phyloP scores from a whole-genome alignment of 2,888 invertebrate species.

The Orgyia antiqua region DNA sequence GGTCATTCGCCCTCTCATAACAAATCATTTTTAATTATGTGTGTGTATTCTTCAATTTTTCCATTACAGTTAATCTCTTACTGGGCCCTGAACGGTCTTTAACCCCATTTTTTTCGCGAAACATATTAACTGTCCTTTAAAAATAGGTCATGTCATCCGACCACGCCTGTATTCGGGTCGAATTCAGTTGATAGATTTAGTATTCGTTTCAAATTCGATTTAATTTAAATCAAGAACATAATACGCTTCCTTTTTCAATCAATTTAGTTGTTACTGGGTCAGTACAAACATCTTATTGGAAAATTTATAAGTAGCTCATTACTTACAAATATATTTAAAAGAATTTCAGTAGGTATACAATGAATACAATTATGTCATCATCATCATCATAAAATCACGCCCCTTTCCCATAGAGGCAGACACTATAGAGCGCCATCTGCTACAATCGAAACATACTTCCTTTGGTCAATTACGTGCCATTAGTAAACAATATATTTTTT shows the following conservation, averaged over 20 bases:
- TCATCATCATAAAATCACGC: too few relatives aligned
- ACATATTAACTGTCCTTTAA: conserved; percentile 41
- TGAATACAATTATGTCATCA: too few relatives aligned
- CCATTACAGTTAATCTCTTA: conserved; percentile 52
- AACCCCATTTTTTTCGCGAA: conserved; percentile 42
- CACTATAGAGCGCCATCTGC: too few relatives aligned
- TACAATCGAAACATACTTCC: too few relatives aligned
- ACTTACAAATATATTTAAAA: too few relatives aligned
- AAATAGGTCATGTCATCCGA: conserved; percentile 59
- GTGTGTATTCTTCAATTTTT: conserved; percentile 66
- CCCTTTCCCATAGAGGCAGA: too few relatives aligned
- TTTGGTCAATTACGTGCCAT: too few relatives aligned
- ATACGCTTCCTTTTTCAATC: conserved; percentile 12
- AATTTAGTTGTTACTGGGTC: conserved; percentile 6
- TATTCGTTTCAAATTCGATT: conserved; percentile 11
- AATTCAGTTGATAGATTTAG: conserved; percentile 47
- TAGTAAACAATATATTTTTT: too few relatives aligned
- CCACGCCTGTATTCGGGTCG: conserved; percentile 53
- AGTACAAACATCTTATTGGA: too few relatives aligned
- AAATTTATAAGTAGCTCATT: too few relatives aligned
- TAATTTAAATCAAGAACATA: conserved; percentile 22
- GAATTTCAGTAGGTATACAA: too few relatives aligned
- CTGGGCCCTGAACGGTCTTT: conserved; percentile 41
- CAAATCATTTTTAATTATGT: conserved; percentile 76
- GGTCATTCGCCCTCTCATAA: conserved; percentile 67